Percentiles rank a stretch among this genome's conserved stretches.
Conservation (phyloP, 1,140 invertebrate genomes). For the Homalodisca vitripennis region DNA sequence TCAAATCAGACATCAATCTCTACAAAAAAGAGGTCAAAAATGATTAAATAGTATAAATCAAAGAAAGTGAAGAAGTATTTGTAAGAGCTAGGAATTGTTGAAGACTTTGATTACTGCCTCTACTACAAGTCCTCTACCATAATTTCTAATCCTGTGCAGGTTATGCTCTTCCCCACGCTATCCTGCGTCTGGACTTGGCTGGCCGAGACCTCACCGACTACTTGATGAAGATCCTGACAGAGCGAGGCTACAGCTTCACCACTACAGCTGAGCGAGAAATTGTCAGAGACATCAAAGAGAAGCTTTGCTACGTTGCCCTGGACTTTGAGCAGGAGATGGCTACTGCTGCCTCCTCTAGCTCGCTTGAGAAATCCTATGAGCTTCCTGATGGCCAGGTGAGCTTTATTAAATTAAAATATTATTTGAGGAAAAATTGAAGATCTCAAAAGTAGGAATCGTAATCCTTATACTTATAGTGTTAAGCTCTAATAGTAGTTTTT, state of each 20-base stretch:
- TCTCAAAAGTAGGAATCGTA: no score
- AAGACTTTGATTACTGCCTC: background rate
- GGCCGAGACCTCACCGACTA: slow-evolving; percentile 88
- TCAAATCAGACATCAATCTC: no score
- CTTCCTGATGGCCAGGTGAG: slow-evolving; percentile 87
- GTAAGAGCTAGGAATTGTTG: background rate
- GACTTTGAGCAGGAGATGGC: slow-evolving; percentile 97
- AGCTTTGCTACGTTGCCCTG: slow-evolving; percentile 87
- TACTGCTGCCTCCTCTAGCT: slow-evolving; percentile 82
- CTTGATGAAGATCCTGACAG: slow-evolving; percentile 85
- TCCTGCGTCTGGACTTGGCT: slow-evolving; percentile 85
- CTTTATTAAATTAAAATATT: background rate
- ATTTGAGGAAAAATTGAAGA: background rate
- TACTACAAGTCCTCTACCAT: background rate
- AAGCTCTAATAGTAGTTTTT: background rate
- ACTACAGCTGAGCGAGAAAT: slow-evolving; percentile 87
- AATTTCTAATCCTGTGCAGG: slow-evolving; percentile 47
- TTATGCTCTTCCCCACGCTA: slow-evolving; percentile 69
- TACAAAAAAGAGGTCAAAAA: no score
- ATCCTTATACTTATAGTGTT: background rate
- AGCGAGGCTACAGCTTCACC: slow-evolving; percentile 79
- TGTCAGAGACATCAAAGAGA: slow-evolving; percentile 92
- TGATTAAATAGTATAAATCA: no score
- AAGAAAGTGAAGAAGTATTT: background rate
- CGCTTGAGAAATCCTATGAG: slow-evolving; percentile 84